Conservation (phyloP, 2,113 vertebrate genomes). For the Aramus guarauna region DNA sequence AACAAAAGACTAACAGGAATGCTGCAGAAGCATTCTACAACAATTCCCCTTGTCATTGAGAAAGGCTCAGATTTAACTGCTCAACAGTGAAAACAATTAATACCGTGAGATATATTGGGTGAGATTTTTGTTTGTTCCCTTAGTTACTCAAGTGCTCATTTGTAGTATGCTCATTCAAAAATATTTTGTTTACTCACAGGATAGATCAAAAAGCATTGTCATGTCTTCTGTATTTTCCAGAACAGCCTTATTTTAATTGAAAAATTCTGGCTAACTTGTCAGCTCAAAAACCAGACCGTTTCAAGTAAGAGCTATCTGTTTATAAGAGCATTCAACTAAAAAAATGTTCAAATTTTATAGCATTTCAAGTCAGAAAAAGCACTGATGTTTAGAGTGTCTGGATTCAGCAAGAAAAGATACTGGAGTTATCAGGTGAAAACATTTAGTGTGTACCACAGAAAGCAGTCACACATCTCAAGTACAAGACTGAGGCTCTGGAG, state of each 20-base stretch:
- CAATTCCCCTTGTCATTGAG: too few species aligned
- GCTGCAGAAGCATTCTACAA: background rate
- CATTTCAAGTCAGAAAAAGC: background rate
- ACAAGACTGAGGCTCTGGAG: background rate
- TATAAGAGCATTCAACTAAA: background rate
- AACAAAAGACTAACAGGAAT: background rate
- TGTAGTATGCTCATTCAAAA: background rate
- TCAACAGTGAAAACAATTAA: background rate
- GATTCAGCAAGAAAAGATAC: background rate
- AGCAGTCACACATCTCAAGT: background rate
- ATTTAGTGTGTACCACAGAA: background rate
- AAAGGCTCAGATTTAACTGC: background rate
- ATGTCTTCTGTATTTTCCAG: background rate
- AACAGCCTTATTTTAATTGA: background rate
- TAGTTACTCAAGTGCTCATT: background rate
- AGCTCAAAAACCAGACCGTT: background rate
- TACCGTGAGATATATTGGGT: background rate
- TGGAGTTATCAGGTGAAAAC: background rate
- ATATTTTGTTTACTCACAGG: background rate
- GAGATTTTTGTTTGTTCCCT: background rate
- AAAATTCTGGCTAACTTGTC: background rate
- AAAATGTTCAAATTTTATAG: background rate
- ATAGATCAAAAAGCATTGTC: background rate
- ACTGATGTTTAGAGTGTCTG: background rate
- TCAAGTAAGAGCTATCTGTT: background rate